Evolutionary conservation across 2,113 vertebrate species (phyloP).

Genomic region (Ginglymostoma cirratum): DNA sequence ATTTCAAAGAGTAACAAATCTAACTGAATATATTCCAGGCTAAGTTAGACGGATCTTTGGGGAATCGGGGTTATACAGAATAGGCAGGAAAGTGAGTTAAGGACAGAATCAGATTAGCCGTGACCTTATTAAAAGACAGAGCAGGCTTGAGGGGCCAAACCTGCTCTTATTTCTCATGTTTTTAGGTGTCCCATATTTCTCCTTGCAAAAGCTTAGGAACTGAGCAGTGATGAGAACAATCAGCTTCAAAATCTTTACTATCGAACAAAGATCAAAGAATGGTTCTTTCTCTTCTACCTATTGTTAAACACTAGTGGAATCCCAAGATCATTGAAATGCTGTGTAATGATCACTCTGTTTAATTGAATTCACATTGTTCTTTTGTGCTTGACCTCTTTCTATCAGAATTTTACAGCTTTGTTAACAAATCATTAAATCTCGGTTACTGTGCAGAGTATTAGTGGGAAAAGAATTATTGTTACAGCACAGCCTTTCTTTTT

Average conservation of each 20-base stretch:
- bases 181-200: not conserved
- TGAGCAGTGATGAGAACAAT: not conserved
- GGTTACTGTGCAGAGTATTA: not conserved
- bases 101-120: not conserved
- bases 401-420: not conserved
- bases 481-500: not conserved
- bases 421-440: not conserved
- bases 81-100: not conserved
- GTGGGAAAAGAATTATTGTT: not conserved
- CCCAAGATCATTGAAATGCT: not conserved
- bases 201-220: not conserved
- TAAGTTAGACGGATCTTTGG: not conserved
- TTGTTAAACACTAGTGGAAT: not conserved
- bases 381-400: not conserved
- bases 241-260: not conserved
- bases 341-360: not conserved
- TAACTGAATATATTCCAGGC: not conserved
- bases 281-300: not conserved
- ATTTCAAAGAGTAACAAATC: not conserved
- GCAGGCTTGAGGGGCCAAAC: not conserved
- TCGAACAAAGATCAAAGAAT: not conserved
- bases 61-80: not conserved
- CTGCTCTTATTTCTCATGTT: not conserved
- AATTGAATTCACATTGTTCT: not conserved
- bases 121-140: not conserved